phyloP scores from a whole-genome alignment of 2,888 invertebrate genomes.

The Orchesella flavescens region DNA sequence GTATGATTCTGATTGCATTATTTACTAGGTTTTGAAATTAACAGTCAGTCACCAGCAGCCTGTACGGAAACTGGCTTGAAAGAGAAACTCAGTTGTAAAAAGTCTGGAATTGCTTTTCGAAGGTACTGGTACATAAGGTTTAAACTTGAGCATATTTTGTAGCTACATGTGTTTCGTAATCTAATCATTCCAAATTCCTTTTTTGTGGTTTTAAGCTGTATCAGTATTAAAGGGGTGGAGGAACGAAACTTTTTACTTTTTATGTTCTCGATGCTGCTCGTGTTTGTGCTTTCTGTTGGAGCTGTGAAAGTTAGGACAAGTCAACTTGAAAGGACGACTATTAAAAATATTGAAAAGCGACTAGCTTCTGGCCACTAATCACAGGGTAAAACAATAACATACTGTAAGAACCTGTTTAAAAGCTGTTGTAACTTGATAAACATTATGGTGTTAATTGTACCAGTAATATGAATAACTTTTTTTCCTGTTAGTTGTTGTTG shows the following conservation, averaged over 20 bases:
- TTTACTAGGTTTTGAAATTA: constrained; percentile 83
- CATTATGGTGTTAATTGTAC: too few species aligned
- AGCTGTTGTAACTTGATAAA: too few species aligned
- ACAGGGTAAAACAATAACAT: too few species aligned
- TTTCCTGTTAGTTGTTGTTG: too few species aligned
- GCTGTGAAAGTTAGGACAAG: constrained; percentile 81
- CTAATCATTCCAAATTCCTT: not conserved
- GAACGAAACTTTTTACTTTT: constrained; percentile 89
- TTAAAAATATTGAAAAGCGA: constrained; percentile 82
- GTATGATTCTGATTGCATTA: not conserved
- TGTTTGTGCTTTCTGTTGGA: constrained; percentile 80
- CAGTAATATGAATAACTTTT: too few species aligned
- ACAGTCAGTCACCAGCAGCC: constrained; percentile 86
- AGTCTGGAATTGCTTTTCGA: constrained; percentile 84
- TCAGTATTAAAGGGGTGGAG: constrained; percentile 75
- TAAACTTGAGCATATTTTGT: constrained; percentile 3
- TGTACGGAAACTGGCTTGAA: constrained; percentile 89
- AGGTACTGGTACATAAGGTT: constrained; percentile 77
- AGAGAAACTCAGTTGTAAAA: constrained; percentile 86
- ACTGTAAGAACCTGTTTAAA: too few species aligned
- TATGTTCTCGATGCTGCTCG: constrained; percentile 81
- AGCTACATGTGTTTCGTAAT: not conserved
- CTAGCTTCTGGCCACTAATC: constrained; percentile 79
- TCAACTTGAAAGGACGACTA: constrained; percentile 81
- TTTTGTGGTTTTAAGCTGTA: constrained; percentile 37